These are phyloP conservation scores for Byasa hedistus DNA, from an alignment of 2,888 invertebrate species.

Conservation along the genomic window DNA sequence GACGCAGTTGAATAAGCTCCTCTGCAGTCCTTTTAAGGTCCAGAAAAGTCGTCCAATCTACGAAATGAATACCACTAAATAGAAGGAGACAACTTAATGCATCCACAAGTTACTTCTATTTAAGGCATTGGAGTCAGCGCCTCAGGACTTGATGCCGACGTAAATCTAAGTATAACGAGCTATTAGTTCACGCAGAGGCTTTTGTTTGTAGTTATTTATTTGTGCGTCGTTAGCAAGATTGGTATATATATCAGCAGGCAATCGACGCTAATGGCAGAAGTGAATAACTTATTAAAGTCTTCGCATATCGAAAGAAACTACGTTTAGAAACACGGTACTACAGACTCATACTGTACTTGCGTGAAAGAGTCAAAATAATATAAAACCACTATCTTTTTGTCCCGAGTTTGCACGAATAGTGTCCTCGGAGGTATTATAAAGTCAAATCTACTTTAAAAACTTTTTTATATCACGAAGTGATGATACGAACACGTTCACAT, in stretches of 20 bases:
- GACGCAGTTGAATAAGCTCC: conserved; percentile 5
- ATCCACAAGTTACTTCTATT: conserved; percentile 22
- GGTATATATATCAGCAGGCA: conserved; percentile 5
- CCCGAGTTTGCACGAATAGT: too few species aligned
- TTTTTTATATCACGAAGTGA: too few species aligned
- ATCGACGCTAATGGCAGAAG: conserved; percentile 18
- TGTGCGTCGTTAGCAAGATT: conserved; percentile 18
- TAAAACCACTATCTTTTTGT: too few species aligned
- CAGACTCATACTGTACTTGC: too few species aligned
- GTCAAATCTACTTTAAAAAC: too few species aligned
- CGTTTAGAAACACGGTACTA: too few species aligned
- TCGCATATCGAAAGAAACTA: not conserved
- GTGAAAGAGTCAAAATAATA: too few species aligned
- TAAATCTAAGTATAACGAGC: conserved; percentile 28
- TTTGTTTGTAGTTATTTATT: conserved; percentile 22
- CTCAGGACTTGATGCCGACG: conserved; percentile 18
- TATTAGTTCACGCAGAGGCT: conserved; percentile 23
- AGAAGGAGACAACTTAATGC: conserved; percentile 26
- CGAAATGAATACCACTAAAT: conserved; percentile 29
- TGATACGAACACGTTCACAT: too few species aligned
- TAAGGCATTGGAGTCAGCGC: conserved; percentile 20
- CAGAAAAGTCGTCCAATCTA: conserved; percentile 18
- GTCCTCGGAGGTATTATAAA: too few species aligned
- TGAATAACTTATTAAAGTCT: not conserved
- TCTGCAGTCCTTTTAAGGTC: conserved; percentile 19